Evolutionary conservation across 2,888 invertebrate species (phyloP), one percentile per base, ranked within the genome.

Genomic region (Polydrusus cervinus): DNA sequence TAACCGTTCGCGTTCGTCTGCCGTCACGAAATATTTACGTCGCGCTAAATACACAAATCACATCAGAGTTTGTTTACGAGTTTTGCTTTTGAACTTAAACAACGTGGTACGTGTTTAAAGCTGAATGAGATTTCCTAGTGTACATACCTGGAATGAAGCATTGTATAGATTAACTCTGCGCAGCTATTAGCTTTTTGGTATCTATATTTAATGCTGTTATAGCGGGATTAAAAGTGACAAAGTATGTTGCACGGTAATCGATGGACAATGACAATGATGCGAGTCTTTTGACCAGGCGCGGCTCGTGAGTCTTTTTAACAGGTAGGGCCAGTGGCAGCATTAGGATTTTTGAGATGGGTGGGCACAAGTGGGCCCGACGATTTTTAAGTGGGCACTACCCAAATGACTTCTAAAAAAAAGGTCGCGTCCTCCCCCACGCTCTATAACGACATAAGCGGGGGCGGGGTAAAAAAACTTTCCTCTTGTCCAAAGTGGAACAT

Each of bases 21-120:
- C 40, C 18, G 51, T 66, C 66, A 66, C 66, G 66, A 66, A 40
- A 51, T 66, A 66, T 51, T 60, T 60, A 60, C 57, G 57, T 38
- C 38, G 38, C 57, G 57, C 18, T 60, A 66, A 47, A 66, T 66
- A 66, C 66, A 66, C 51, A 66, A 51, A 66, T 66, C 66, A 51
- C 49, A 66, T 51, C 66, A 2, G 38, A 38, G 38, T 60, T 40
- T 60, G 38, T 60, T 60, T 60, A 60, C 57, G 57, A 60, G 57
- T 38, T 60, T 60, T 38, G 57, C 57, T 60, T 60, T 60, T 60
- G 18, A 60, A 60, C 57, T 60, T 60, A 38, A 55, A 55, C 55
- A 55, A 55, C 34, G 34, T 60, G 57, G 16, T 60, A 60, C 57
- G 57, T 60, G 57, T 38, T 60, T 60, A 16, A 60, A 60, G 34